These are phyloP conservation scores for Dasyprocta punctata DNA, from an alignment of 2,113 vertebrate species.

Conservation along the genomic window DNA sequence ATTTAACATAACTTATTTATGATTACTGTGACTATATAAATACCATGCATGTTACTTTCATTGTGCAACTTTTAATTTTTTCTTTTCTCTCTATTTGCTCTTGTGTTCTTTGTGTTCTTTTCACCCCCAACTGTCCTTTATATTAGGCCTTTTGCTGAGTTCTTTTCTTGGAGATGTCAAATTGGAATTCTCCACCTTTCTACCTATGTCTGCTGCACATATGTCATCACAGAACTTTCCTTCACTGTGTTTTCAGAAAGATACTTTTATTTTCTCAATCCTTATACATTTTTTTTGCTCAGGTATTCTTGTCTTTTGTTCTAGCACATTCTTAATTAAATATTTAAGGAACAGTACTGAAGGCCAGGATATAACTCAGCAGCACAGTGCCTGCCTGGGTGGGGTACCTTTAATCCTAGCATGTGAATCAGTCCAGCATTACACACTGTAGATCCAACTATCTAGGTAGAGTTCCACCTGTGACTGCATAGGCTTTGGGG, in stretches of 20 bases:
- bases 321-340: background rate
- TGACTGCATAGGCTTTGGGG: background rate
- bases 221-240: background rate
- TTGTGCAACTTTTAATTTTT: slow-evolving; percentile 11
- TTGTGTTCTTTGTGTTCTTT: background rate
- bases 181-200: background rate
- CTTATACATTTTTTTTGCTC: background rate
- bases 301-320: background rate
- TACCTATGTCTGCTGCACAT: background rate
- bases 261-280: background rate
- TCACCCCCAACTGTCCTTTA: background rate
- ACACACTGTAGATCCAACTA: background rate
- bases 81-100: background rate
- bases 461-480: background rate
- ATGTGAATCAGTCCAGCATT: background rate
- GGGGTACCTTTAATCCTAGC: background rate
- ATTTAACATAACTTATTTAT: background rate
- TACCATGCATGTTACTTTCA: background rate
- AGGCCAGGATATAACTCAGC: background rate
- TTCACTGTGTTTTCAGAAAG: background rate
- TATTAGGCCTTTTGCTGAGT: background rate
- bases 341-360: background rate
- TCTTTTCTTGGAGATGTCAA: background rate
- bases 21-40: background rate
- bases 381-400: background rate